These are phyloP conservation scores for Brenthis daphne DNA, from an alignment of 2,888 invertebrate genomes.

Conservation along the genomic window DNA sequence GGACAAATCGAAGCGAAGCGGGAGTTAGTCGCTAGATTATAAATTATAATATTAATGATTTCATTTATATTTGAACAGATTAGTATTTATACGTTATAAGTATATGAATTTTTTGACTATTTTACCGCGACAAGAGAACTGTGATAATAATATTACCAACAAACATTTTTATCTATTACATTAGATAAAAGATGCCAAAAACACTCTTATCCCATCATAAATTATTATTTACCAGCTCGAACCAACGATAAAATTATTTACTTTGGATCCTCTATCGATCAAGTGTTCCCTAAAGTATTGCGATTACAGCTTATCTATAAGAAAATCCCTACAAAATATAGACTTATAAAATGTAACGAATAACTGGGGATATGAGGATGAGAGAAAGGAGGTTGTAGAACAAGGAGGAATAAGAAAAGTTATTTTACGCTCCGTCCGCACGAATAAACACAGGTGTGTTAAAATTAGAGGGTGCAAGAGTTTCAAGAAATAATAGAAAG, in stretches of 20 bases:
- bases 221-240: conserved; percentile 24
- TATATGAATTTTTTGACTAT: no score
- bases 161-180: no score
- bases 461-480: conserved; percentile 9
- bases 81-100: no score
- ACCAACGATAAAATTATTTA: conserved; percentile 34
- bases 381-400: conserved; percentile 41
- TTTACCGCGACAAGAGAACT: no score
- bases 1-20: no score
- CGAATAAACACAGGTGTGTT: conserved; percentile 43
- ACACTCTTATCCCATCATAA: conserved; percentile 18
- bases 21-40: no score
- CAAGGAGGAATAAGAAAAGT: conserved; percentile 52
- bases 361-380: conserved; percentile 40
- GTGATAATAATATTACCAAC: no score
- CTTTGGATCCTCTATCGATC: conserved; percentile 28
- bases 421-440: conserved; percentile 46
- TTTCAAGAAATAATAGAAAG: conserved; percentile 11
- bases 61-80: no score
- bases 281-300: conserved; percentile 22
- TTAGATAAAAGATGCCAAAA: conserved; percentile 19
- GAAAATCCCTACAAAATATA: conserved; percentile 38
- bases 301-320: conserved; percentile 38
- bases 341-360: conserved; percentile 40
- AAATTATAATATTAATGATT: no score